Evolutionary conservation across 2,113 vertebrate species (phyloP).

Genomic region (Syngnathus typhle): DNA sequence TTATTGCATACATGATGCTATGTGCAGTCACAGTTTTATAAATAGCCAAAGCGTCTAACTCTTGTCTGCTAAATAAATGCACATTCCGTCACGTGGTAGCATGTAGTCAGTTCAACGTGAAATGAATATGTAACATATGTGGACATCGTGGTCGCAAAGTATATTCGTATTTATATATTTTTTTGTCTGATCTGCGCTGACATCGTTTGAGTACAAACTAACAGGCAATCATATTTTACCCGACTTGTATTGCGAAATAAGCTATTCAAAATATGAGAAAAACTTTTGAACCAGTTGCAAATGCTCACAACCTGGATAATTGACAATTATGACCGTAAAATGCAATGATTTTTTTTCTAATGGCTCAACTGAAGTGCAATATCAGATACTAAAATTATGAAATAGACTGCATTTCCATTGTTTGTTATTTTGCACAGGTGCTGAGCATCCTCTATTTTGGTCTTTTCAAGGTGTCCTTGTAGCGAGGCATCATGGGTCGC

Average conservation of each 20-base stretch:
- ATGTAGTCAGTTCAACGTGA: neutral
- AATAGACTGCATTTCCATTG: neutral
- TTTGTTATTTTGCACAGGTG: neutral
- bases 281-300: neutral
- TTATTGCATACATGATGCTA: too few relatives aligned
- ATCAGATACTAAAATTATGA: neutral
- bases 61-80: neutral
- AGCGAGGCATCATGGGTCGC: slow-evolving; percentile 77
- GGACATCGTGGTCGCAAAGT: neutral
- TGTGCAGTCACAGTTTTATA: neutral
- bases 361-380: neutral
- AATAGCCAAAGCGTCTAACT: neutral
- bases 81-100: neutral
- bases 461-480: slow-evolving; percentile 25
- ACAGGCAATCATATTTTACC: too few relatives aligned
- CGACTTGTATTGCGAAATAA: neutral
- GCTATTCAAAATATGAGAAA: neutral
- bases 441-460: neutral
- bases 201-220: neutral
- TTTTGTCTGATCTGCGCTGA: neutral
- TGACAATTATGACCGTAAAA: neutral
- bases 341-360: neutral
- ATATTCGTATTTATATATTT: neutral
- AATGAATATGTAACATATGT: neutral
- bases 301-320: neutral